Percentiles rank a stretch among this genome's conserved stretches.
These are phyloP conservation scores for Harpagifer antarcticus DNA, from an alignment of 2,797 vertebrate genomes.

Conservation along the genomic window DNA sequence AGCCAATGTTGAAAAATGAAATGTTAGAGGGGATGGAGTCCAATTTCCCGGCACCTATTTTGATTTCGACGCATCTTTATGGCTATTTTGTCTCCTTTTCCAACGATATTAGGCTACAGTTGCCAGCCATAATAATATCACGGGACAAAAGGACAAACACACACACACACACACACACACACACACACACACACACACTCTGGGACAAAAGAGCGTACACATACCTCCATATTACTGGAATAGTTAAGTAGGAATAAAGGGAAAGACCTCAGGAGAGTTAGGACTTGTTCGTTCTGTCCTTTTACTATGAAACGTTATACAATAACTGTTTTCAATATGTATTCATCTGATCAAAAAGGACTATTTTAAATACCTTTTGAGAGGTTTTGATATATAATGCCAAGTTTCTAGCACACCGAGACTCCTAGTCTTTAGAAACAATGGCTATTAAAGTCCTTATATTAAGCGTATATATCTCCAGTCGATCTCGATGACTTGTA, in stretches of 20 bases:
- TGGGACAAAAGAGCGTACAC: conserved; percentile 57
- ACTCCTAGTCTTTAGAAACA: too few species aligned
- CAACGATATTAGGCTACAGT: conserved; percentile 56
- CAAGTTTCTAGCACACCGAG: too few species aligned
- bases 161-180: too few species aligned
- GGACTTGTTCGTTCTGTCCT: conserved; percentile 26
- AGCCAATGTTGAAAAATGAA: conserved; percentile 19
- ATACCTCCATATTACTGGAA: conserved; percentile 79
- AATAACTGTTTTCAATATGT: neutral
- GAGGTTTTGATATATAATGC: too few species aligned
- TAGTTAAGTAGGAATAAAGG: conserved; percentile 60
- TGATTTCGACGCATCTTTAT: conserved; percentile 24
- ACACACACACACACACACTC: conserved; percentile 5
- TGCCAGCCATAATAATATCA: conserved; percentile 82
- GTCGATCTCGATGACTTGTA: conserved; percentile 7
- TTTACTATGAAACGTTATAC: conserved; percentile 23
- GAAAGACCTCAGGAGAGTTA: conserved; percentile 55
- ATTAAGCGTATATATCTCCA: neutral
- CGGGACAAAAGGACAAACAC: conserved; percentile 35
- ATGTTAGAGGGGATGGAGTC: conserved; percentile 11
- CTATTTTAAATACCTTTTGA: too few species aligned
- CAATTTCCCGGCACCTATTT: conserved; percentile 23
- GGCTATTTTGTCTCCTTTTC: conserved; percentile 18
- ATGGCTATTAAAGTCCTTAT: too few species aligned
- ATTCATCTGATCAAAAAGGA: neutral